A percentile compares a stretch with the other conserved stretches of the same genome.
Evolutionary conservation across 2,797 vertebrate genomes (phyloP).

Genomic region (Danio albolineatus): DNA sequence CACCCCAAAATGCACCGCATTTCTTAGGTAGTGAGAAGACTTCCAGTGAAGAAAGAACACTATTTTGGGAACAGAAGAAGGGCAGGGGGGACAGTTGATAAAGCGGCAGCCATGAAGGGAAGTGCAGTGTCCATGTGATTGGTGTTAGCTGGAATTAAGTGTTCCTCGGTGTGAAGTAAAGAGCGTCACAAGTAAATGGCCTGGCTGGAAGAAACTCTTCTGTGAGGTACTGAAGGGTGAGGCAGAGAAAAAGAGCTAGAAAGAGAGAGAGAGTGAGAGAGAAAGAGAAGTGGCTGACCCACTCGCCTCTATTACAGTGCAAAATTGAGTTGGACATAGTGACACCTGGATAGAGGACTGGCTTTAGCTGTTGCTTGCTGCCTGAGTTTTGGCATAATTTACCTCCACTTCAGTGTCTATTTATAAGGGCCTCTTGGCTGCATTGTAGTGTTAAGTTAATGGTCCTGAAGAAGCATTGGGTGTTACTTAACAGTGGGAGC

Average conservation of each 20-base stretch:
- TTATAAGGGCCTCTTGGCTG: constrained; percentile 73
- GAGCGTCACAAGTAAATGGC: constrained; percentile 62
- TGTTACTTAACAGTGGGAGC: constrained; percentile 76
- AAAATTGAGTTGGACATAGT: constrained; percentile 82
- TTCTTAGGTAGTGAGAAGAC: constrained; percentile 38
- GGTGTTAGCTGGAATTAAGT: constrained; percentile 73
- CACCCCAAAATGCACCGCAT: neutral
- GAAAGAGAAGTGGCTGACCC: constrained; percentile 71
- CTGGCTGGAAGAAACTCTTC: constrained; percentile 51
- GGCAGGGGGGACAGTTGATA: constrained; percentile 51
- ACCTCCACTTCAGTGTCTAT: constrained; percentile 78
- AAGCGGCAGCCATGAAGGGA: constrained; percentile 49
- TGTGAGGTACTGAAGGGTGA: constrained; percentile 33
- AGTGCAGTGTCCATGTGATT: constrained; percentile 67
- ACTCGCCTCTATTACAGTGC: constrained; percentile 79
- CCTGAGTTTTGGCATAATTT: constrained; percentile 81
- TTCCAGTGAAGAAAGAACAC: constrained; percentile 35
- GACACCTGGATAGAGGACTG: constrained; percentile 76
- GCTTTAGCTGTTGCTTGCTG: constrained; percentile 63
- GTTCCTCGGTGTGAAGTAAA: constrained; percentile 67
- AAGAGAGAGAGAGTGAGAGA: too few species aligned
- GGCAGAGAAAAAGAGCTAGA: constrained; percentile 34
- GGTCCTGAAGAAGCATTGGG: constrained; percentile 75
- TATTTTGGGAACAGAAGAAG: constrained; percentile 46
- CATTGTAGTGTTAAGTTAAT: constrained; percentile 75